Conservation (phyloP, 2,888 invertebrate genomes). For the Holacanthella duospinosa region DNA sequence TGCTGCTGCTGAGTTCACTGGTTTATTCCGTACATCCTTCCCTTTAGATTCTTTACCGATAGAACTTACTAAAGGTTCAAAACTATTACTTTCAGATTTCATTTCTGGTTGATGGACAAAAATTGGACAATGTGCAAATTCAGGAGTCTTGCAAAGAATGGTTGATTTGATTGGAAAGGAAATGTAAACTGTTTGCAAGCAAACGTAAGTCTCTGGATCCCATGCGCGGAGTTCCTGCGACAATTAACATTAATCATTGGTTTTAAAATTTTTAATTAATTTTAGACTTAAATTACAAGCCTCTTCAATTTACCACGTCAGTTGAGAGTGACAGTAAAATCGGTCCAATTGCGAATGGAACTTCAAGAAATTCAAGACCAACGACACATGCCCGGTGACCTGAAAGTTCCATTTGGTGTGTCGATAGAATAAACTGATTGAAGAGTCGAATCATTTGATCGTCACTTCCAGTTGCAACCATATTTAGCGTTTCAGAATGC, state of each 20-base stretch:
- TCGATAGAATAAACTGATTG: conserved; percentile 27
- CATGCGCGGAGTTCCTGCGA: conserved; percentile 32
- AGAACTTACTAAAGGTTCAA: neutral
- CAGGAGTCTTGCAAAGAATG: conserved; percentile 30
- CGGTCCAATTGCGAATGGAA: conserved; percentile 18
- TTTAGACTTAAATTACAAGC: neutral
- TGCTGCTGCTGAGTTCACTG: neutral
- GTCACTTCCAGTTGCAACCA: conserved; percentile 37
- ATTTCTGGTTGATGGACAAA: conserved; percentile 17
- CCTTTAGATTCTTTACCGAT: neutral
- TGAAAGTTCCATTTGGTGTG: conserved; percentile 30
- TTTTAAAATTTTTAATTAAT: neutral
- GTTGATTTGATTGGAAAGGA: conserved; percentile 27
- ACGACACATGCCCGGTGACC: conserved; percentile 26
- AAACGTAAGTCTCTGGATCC: conserved; percentile 26
- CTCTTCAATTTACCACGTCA: conserved; percentile 24
- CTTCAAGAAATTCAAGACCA: conserved; percentile 18
- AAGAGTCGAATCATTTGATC: conserved; percentile 37
- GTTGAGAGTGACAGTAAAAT: conserved; percentile 26
- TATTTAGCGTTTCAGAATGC: conserved; percentile 21
- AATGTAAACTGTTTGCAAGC: conserved; percentile 28
- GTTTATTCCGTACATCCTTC: no score
- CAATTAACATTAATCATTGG: neutral
- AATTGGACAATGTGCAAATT: conserved; percentile 23
- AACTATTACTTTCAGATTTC: neutral